A percentile compares a stretch with the other conserved stretches of the same genome.
These are phyloP conservation scores for Macrophya alboannulata DNA, from an alignment of 2,888 invertebrate species.

Conservation along the genomic window DNA sequence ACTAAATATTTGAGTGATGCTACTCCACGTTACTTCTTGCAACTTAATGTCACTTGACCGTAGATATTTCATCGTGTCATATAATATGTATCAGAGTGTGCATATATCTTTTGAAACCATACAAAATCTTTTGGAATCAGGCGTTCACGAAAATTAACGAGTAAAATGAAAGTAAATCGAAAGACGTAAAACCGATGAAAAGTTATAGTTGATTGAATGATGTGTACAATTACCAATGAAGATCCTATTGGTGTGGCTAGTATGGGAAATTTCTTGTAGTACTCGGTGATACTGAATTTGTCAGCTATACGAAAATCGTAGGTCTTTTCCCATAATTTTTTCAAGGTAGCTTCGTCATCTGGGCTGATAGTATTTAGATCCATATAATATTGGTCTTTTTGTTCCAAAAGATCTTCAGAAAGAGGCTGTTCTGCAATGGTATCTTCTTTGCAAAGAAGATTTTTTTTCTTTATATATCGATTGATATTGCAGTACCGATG, in stretches of 20 bases:
- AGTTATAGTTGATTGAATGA: background rate
- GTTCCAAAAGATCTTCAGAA: conserved; percentile 7
- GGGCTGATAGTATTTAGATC: conserved; percentile 9
- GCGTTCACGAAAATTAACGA: background rate
- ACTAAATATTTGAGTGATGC: background rate
- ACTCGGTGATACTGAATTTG: background rate
- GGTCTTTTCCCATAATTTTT: background rate
- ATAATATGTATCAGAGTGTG: background rate
- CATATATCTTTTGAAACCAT: background rate
- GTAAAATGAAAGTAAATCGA: background rate
- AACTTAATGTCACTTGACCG: background rate
- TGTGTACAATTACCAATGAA: conserved; percentile 4
- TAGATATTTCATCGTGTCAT: background rate
- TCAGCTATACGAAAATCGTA: conserved; percentile 7
- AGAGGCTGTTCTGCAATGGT: background rate
- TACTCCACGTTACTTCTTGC: background rate
- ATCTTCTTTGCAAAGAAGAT: background rate
- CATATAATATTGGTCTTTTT: background rate
- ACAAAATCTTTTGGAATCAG: conserved; percentile 3
- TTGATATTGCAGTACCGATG: conserved; percentile 6
- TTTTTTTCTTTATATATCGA: background rate
- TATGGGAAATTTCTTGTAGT: conserved; percentile 8
- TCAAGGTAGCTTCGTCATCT: conserved; percentile 16
- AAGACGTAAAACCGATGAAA: background rate
- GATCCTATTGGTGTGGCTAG: conserved; percentile 23